phyloP scores from a whole-genome alignment of 2,113 vertebrate species.

The Plecotus auritus region DNA sequence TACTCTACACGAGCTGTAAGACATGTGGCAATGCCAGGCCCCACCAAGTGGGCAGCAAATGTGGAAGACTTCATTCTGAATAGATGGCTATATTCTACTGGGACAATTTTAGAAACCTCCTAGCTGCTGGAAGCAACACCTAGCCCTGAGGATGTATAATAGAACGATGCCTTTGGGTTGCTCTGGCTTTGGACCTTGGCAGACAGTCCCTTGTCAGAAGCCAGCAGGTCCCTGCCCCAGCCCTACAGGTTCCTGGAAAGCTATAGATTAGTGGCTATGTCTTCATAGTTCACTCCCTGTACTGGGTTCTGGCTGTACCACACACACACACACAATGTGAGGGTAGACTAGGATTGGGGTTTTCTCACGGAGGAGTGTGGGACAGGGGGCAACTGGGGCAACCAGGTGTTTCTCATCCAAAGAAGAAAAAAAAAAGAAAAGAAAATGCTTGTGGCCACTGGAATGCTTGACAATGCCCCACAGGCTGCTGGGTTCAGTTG shows the following conservation, averaged over 20 bases:
- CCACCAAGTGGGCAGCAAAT: not conserved
- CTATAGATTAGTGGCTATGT: not conserved
- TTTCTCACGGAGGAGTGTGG: not conserved
- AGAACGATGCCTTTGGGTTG: not conserved
- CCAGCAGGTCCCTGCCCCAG: not conserved
- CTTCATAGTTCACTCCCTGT: not conserved
- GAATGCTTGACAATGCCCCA: not conserved
- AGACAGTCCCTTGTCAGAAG: not conserved
- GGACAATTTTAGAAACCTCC: not conserved
- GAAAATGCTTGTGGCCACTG: not conserved
- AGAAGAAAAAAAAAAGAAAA: not conserved
- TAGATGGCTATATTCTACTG: not conserved
- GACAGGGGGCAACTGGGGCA: not conserved
- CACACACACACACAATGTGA: not conserved
- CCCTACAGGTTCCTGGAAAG: not conserved
- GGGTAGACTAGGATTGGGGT: not conserved
- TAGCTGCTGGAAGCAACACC: not conserved
- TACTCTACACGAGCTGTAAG: not conserved
- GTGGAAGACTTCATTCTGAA: not conserved
- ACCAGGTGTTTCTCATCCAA: not conserved
- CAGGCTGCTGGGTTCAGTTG: not conserved
- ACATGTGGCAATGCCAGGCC: not conserved
- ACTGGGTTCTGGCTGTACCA: not conserved
- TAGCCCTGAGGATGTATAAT: not conserved
- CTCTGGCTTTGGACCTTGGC: not conserved